Percentiles rank a stretch among this genome's conserved stretches.
Evolutionary conservation across 2,797 vertebrate genomes (phyloP).

Genomic region (Pseudocheirus occidentalis): DNA sequence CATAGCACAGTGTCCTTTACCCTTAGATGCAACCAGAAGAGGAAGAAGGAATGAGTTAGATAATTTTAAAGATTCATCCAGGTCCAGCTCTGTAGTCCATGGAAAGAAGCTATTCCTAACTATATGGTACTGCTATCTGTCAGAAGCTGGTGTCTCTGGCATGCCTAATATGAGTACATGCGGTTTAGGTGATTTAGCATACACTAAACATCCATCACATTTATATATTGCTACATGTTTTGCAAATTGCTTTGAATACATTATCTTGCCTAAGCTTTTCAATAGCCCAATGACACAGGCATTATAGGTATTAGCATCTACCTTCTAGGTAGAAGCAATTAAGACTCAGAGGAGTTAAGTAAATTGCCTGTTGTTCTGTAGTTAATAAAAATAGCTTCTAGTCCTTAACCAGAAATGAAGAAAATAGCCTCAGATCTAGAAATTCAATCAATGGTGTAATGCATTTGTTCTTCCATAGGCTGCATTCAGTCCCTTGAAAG

Average conservation of each 20-base stretch:
- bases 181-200: not conserved
- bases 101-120: not conserved
- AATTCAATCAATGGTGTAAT: slow-evolving; percentile 48
- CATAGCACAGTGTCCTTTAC: not conserved
- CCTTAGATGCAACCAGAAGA: not conserved
- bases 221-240: not conserved
- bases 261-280: not conserved
- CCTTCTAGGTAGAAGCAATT: not conserved
- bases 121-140: not conserved
- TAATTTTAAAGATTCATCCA: not conserved
- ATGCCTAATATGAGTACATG: not conserved
- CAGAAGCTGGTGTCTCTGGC: not conserved
- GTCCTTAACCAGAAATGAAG: slow-evolving; percentile 2
- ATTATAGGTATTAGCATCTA: not conserved
- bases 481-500: slow-evolving; percentile 70
- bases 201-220: not conserved
- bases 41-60: not conserved
- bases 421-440: slow-evolving; percentile 38
- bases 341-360: not conserved
- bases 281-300: not conserved
- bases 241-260: not conserved
- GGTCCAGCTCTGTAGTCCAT: not conserved
- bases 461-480: slow-evolving; percentile 68
- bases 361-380: not conserved
- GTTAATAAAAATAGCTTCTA: not conserved